Evolutionary conservation across 2,888 invertebrate species (phyloP).

Genomic region (Plagodis dolabraria): DNA sequence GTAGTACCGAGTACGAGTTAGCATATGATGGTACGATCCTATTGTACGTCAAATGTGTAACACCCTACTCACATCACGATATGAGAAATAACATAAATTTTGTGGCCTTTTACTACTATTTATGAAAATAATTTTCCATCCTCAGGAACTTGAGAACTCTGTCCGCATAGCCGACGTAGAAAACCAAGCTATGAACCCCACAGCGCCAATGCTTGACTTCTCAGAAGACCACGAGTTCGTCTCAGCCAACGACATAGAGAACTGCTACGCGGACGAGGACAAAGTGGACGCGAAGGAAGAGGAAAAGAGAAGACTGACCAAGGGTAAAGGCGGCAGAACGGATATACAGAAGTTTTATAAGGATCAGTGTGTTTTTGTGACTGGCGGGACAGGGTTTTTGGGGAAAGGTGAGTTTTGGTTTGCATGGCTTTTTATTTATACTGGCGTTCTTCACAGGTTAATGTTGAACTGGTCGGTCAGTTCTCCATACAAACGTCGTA

Average conservation of each 20-base stretch:
- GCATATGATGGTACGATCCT: too few species aligned
- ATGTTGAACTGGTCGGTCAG: too few species aligned
- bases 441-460: too few species aligned
- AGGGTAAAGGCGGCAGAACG: conserved; percentile 72
- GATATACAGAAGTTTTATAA: conserved; percentile 72
- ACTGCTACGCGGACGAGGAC: conserved; percentile 79
- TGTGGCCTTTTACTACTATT: too few species aligned
- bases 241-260: conserved; percentile 73
- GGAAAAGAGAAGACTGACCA: conserved; percentile 71
- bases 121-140: not conserved
- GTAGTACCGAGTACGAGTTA: too few species aligned
- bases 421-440: conserved; percentile 36
- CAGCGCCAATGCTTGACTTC: conserved; percentile 72
- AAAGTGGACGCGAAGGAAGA: conserved; percentile 75
- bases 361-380: conserved; percentile 77
- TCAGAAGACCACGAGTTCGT: conserved; percentile 83
- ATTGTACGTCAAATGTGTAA: too few species aligned
- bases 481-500: too few species aligned
- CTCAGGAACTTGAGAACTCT: conserved; percentile 70
- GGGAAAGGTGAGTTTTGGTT: conserved; percentile 74
- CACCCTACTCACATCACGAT: too few species aligned
- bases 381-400: conserved; percentile 78
- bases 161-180: conserved; percentile 66
- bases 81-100: too few species aligned
- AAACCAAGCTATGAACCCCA: conserved; percentile 73